Base-by-base conservation (phyloP, 2,113 vertebrate species). In the Otus sunia region DNA sequence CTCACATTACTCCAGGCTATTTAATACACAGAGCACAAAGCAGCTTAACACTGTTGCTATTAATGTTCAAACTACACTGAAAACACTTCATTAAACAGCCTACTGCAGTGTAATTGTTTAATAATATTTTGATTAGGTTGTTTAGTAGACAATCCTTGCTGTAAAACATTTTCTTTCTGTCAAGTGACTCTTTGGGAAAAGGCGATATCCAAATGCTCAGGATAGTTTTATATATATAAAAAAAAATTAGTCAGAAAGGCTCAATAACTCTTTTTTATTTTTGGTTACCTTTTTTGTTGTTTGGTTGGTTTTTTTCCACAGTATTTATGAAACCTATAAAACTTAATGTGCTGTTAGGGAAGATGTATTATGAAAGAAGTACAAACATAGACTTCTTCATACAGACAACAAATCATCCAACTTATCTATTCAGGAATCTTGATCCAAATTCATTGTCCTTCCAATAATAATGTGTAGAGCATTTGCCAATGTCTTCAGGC, bases 101-200 rank as follows among this genome's bases (percentile, higher is more conserved):
- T 97, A 97, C 97, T 98, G 98, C 92, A 95, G 94, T 98, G 97
- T 98, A 98, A 98, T 98, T 98, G 98, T 98, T 98, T 98, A 98
- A 98, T 99, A 99, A 98, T 98, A 98, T 99, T 99, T 99, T 98
- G 98, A 99, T 99, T 98, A 98, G 97, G 96, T 98, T 98, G 96
- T 98, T 98, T 98, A 97, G 98, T 97, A 97, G 96, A 98, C 97
- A 98, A 94, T 96, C 84, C 80, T 96, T 96, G 80, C 87, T 97
- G 94, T 95, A 98, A 97, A 98, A 96, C 94, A 96, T 93, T 98
- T 94, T 98, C 95, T 97, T 97, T 96, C 82, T 97, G 66, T 91
- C 94, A 87, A 96, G 77, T 87, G 93, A 98, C 76, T 97, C 90
- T 90, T 69, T 92, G 53, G 78, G 96, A 96, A 97, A 95, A 95